Evolutionary conservation across 2,113 vertebrate species (phyloP), one percentile per base, ranked within the genome.

Genomic region (Pteropus alecto): DNA sequence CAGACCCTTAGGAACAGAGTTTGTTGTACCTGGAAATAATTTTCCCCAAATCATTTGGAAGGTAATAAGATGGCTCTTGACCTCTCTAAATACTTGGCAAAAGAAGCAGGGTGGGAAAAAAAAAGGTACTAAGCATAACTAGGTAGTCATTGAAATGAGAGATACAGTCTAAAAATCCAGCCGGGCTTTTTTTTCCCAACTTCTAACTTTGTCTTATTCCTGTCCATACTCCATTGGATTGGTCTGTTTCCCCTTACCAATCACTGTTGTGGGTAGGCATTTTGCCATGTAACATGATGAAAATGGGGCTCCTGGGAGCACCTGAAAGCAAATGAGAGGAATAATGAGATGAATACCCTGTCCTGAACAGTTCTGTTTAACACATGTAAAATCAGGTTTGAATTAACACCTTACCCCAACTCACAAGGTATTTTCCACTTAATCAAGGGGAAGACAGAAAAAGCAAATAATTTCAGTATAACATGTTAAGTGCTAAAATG

Each of bases 11-110:
- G 48, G 46, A 93, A 30, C 74, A 93, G 46, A 96, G 21, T 26
- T 83, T 68, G 18, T 15, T 71, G 28, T 60, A 61, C 46, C 48
- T 90, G n/a, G 28, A 93, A 76, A 51, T 21, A 21, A 76, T 84
- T 74, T 84, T n/a, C 65, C 65, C n/a, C 33, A 95, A 86, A 87
- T 95, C 15, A 28, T 46, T 60, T 95, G 70, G 26, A 94, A 94
- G 46, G 26, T 85, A 92, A 67, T 10, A 6, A 90, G 26, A 82
- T 61, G 38, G 65, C 33, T 48, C 70, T 46, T 97, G 54, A 87
- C 21, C 56, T 87, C 73, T n/a, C 33, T 38, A 90, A 81, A 65
- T 22, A 95, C 10, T 38, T 88, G 41, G 28, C 58, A 97, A 78
- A 89, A 85, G 33, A 24, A 61, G 51, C 10, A 60, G 30, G 63